A percentile compares a stretch with the other conserved stretches of the same genome.
These are phyloP conservation scores for Drosophila setifemur DNA, from an alignment of 1,140 invertebrate species.

Conservation along the genomic window DNA sequence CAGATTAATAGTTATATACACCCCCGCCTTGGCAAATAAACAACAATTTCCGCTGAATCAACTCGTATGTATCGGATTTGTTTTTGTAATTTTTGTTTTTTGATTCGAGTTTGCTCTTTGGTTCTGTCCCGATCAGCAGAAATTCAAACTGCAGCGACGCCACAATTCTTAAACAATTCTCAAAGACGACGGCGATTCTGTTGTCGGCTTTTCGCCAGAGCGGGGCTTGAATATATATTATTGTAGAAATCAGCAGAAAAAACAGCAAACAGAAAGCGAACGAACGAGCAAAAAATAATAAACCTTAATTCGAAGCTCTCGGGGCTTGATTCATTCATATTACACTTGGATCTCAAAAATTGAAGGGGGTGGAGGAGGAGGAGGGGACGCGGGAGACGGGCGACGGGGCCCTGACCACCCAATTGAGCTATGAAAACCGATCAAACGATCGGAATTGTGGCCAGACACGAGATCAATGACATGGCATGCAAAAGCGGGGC, in stretches of 20 bases:
- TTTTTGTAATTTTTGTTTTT: conserved; percentile 7
- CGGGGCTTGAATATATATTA: conserved; percentile 41
- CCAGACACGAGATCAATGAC: conserved; percentile 63
- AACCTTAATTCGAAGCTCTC: conserved; percentile 78
- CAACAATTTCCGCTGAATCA: conserved; percentile 63
- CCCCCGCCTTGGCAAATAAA: conserved; percentile 47
- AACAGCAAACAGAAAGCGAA: conserved; percentile 14
- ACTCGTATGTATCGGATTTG: conserved; percentile 7
- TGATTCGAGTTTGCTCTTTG: conserved; percentile 14
- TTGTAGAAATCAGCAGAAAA: conserved; percentile 78
- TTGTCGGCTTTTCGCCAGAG: conserved; percentile 48
- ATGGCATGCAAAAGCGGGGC: conserved; percentile 44
- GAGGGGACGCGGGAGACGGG: neutral
- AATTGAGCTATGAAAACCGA: conserved; percentile 76
- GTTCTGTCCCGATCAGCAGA: conserved; percentile 68
- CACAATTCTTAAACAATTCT: conserved; percentile 74
- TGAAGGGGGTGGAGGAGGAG: neutral
- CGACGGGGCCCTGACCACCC: conserved; percentile 21
- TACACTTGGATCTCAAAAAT: too few species aligned
- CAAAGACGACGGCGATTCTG: conserved; percentile 23
- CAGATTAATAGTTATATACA: conserved; percentile 12
- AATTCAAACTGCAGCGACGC: conserved; percentile 74
- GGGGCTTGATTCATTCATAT: conserved; percentile 74
- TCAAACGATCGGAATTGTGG: conserved; percentile 72
- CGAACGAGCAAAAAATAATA: conserved; percentile 65